phyloP scores from a whole-genome alignment of 2,888 invertebrate species.

The Philaethria dido region DNA sequence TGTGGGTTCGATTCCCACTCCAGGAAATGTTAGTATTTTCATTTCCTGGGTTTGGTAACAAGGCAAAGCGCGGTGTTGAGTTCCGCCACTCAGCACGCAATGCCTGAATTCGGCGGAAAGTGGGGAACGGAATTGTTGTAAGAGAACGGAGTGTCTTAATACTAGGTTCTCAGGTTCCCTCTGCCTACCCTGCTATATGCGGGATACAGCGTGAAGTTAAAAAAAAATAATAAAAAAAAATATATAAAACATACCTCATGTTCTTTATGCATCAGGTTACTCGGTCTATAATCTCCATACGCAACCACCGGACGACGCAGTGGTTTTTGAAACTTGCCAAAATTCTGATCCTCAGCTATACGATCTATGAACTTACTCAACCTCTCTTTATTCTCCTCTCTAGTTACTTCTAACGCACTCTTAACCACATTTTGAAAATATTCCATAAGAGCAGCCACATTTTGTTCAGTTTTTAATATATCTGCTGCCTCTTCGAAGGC shows the following conservation, averaged over 20 bases:
- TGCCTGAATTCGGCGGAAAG: too few relatives aligned
- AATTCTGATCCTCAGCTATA: conserved; percentile 27
- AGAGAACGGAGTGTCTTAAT: too few relatives aligned
- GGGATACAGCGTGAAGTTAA: neutral
- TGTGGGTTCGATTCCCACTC: too few relatives aligned
- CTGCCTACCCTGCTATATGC: too few relatives aligned
- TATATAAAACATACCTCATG: conserved; percentile 28
- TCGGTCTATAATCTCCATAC: conserved; percentile 49
- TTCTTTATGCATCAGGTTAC: conserved; percentile 48
- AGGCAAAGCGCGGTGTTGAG: too few relatives aligned
- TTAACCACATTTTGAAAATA: conserved; percentile 37
- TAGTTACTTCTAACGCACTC: conserved; percentile 43
- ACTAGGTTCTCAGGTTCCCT: too few relatives aligned
- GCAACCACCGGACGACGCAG: conserved; percentile 43
- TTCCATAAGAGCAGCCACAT: conserved; percentile 30
- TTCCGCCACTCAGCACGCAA: too few relatives aligned
- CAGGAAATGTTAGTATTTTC: too few relatives aligned
- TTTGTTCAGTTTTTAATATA: conserved; percentile 22
- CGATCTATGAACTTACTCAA: conserved; percentile 47
- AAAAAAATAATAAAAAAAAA: neutral
- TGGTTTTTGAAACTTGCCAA: conserved; percentile 44
- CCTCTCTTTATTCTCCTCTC: conserved; percentile 51
- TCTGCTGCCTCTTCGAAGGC: conserved; percentile 43
- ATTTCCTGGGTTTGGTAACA: too few relatives aligned
- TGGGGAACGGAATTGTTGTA: too few relatives aligned